Conservation (phyloP, 2,888 invertebrate species). For the Chrysolina oricalcia region DNA sequence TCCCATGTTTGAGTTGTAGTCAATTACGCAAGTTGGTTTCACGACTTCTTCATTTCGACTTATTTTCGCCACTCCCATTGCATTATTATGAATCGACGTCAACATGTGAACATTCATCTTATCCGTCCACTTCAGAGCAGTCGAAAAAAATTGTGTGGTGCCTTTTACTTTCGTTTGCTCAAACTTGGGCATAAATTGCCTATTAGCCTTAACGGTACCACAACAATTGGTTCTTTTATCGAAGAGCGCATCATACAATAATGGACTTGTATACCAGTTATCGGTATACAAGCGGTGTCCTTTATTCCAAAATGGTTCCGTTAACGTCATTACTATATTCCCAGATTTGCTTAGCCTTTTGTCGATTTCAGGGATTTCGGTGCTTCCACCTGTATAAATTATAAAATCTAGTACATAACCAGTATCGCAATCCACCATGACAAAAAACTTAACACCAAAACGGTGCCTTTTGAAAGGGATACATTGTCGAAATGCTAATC, state of each 20-base stretch:
- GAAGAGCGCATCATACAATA: neutral
- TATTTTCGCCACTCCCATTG: neutral
- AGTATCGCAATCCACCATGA: slow-evolving; percentile 28
- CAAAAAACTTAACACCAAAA: slow-evolving; percentile 15
- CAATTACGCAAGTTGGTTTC: neutral
- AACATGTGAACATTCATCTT: neutral
- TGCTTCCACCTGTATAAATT: slow-evolving; percentile 7
- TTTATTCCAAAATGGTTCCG: too few species aligned
- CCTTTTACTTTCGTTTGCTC: too few species aligned
- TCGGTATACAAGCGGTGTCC: too few species aligned
- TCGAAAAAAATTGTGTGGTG: too few species aligned
- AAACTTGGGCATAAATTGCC: neutral
- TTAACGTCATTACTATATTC: too few species aligned
- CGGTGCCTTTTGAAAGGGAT: slow-evolving; percentile 23
- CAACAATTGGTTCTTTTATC: neutral
- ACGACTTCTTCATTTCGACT: neutral
- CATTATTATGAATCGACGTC: neutral
- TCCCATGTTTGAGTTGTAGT: neutral
- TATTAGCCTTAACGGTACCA: neutral
- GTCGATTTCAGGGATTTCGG: neutral
- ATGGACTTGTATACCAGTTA: neutral
- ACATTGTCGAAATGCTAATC: slow-evolving; percentile 19
- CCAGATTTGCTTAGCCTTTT: too few species aligned
- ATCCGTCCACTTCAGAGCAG: neutral
- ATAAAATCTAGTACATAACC: slow-evolving; percentile 16